Percentiles rank a stretch among this genome's conserved stretches.
Conservation (phyloP, 2,888 invertebrate genomes). For the Stenichneumon culpator region DNA sequence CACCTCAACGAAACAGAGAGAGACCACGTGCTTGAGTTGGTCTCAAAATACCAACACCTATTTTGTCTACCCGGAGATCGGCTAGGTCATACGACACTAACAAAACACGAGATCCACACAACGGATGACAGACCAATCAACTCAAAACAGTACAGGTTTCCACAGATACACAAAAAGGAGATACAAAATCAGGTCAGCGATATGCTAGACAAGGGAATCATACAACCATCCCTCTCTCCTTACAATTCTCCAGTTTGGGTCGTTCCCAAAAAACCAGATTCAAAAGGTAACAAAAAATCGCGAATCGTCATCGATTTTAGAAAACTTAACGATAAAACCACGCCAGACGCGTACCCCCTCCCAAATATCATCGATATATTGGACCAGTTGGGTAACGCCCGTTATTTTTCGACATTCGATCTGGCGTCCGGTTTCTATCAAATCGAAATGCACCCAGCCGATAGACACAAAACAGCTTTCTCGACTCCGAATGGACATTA, state of each 20-base stretch:
- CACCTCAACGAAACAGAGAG: background rate
- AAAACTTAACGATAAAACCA: conserved; percentile 47
- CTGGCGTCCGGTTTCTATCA: conserved; percentile 73
- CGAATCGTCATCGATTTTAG: conserved; percentile 11
- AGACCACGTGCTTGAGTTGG: background rate
- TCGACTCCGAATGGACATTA: conserved; percentile 45
- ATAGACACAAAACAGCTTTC: conserved; percentile 53
- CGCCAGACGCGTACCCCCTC: conserved; percentile 20
- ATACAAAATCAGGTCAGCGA: conserved; percentile 4
- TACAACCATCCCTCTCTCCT: conserved; percentile 30
- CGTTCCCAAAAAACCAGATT: conserved; percentile 24
- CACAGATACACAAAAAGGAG: background rate
- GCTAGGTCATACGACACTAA: background rate
- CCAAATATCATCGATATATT: conserved; percentile 58
- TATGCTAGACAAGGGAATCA: conserved; percentile 8
- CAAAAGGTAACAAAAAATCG: background rate
- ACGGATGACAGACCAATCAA: conserved; percentile 34
- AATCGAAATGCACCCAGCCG: conserved; percentile 61
- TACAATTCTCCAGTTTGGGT: conserved; percentile 4
- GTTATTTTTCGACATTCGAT: conserved; percentile 72
- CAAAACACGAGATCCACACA: background rate
- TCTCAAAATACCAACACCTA: background rate
- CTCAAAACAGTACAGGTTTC: conserved; percentile 36
- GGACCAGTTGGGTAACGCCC: conserved; percentile 68
- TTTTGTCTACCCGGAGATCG: conserved; percentile 9